These are phyloP conservation scores for Pectinophora gossypiella DNA, from an alignment of 1,140 invertebrate species.

Conservation along the genomic window DNA sequence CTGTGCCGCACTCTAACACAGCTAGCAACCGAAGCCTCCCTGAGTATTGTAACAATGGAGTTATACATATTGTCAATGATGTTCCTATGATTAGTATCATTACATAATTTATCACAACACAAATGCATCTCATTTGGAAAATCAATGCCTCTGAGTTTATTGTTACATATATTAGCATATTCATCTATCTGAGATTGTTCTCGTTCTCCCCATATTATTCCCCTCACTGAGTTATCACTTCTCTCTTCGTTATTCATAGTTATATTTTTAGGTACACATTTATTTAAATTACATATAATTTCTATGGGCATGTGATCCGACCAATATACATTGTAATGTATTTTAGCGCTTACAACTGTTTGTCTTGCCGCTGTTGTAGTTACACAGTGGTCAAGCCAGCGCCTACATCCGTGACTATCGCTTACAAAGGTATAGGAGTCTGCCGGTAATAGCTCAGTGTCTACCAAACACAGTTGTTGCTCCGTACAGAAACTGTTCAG, in stretches of 20 bases:
- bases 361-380: background rate
- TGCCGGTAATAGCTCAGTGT: background rate
- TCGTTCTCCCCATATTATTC: background rate
- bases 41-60: background rate
- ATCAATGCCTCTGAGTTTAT: background rate
- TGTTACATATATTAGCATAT: background rate
- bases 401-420: background rate
- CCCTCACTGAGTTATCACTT: background rate
- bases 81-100: background rate
- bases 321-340: slow-evolving; percentile 4
- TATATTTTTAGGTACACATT: background rate
- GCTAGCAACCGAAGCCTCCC: background rate
- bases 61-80: background rate
- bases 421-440: slow-evolving; percentile 6
- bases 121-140: background rate
- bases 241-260: background rate
- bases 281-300: slow-evolving; percentile 2
- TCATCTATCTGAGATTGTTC: background rate
- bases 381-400: slow-evolving; percentile 8
- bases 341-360: background rate
- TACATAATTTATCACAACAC: background rate
- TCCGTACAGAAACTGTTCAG: slow-evolving; percentile 1
- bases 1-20: background rate
- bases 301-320: slow-evolving; percentile 5
- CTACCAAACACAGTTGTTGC: background rate